Evolutionary conservation across 1,140 invertebrate genomes (phyloP), one percentile per base, ranked within the genome.

Genomic region (Drosophila kurseongensis): DNA sequence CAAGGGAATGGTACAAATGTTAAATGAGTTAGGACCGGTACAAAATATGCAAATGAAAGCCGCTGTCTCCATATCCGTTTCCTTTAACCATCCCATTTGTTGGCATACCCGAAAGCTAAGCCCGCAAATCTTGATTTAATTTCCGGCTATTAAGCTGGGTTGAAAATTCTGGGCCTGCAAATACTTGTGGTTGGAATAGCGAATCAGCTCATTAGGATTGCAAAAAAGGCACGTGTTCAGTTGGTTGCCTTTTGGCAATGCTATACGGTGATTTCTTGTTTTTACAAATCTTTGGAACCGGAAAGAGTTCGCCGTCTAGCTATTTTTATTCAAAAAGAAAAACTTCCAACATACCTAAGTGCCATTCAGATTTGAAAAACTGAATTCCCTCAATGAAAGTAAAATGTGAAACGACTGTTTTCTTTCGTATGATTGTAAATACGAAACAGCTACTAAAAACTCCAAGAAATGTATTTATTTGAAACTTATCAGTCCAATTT

Each of bases 81-180:
- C 32, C 23, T 18, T 29, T 47, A 32, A 44, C 45, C 38, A n/a
- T 40, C 38, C 10, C 14, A n/a, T 40, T 55, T 52, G 51, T 35
- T 18, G 14, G 14, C 59, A n/a, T 40, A 12, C 32, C 51, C 32
- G n/a, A 44, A 55, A 29, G 50, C 36, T 41, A 55, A 56, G 50
- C 74, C 69, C 50, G 78, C 81, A 85, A 85, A 85, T 85, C 81
- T 85, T 86, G 81, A 85, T 85, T 86, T 85, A 81, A 85, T 85
- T 85, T 85, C 78, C 81, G 81, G 71, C 82, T 63, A 71, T 85
- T 84, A 80, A 80, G 81, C 81, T 61, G 62, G 67, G 67, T 69
- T 61, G 59, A 48, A 45, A 69, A 41, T 42, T 44, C 47, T 18
- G 12, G 44, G n/a, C 23, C 18, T 18, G 50, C 23, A 58, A 80